These are phyloP conservation scores for Pan troglodytes DNA, from an alignment of 2,113 vertebrate species.

Conservation along the genomic window NHGRI_mPanTro3-v2.1_pri NC_072402.2:145096501-145097000, in stretches of 20 bases:
- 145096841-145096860: background rate
- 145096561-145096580: background rate
- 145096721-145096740: background rate
- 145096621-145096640: background rate
- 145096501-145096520: background rate
- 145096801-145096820: background rate
- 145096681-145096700: background rate
- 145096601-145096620: background rate
- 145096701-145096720: background rate
- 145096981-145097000: background rate
- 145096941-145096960: background rate
- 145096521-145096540: background rate
- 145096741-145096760: background rate
- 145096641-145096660: background rate
- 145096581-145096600: background rate
- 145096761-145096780: background rate
- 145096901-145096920: background rate
- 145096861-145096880: background rate
- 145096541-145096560: background rate
- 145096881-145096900: background rate
- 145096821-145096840: background rate
- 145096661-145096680: background rate
- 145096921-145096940: background rate
- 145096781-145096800: background rate
- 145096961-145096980: background rate